phyloP scores from a whole-genome alignment of 2,888 invertebrate species.

The Thera obeliscata region DNA sequence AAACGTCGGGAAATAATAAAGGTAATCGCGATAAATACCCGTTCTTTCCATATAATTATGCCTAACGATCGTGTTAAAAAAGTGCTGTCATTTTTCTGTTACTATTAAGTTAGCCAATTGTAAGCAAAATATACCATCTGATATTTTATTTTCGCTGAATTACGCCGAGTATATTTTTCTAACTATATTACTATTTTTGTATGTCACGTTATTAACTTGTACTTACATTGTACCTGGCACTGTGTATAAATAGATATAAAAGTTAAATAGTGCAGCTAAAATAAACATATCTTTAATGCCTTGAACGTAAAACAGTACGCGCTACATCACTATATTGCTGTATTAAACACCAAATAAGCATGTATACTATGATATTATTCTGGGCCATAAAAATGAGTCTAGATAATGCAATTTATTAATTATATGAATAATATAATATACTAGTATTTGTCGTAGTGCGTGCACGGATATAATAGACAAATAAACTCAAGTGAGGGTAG shows the following conservation, averaged over 20 bases:
- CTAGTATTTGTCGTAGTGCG: no score
- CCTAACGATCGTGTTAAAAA: no score
- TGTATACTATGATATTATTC: no score
- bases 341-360: neutral
- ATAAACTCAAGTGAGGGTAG: no score
- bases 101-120: conserved; percentile 7
- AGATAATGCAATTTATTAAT: no score
- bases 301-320: conserved; percentile 5
- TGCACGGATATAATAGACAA: no score
- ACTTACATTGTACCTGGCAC: conserved; percentile 23
- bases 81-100: conserved; percentile 11
- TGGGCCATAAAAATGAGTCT: no score
- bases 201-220: conserved; percentile 12
- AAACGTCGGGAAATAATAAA: no score
- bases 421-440: no score
- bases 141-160: conserved; percentile 12
- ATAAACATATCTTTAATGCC: conserved; percentile 14
- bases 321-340: neutral
- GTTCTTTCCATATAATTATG: no score
- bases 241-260: neutral
- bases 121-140: neutral
- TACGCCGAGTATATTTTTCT: conserved; percentile 22
- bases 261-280: neutral
- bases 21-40: no score
- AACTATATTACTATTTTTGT: conserved; percentile 23